Base-by-base conservation (phyloP, 2,113 vertebrate species). In the Etheostoma cragini region DNA sequence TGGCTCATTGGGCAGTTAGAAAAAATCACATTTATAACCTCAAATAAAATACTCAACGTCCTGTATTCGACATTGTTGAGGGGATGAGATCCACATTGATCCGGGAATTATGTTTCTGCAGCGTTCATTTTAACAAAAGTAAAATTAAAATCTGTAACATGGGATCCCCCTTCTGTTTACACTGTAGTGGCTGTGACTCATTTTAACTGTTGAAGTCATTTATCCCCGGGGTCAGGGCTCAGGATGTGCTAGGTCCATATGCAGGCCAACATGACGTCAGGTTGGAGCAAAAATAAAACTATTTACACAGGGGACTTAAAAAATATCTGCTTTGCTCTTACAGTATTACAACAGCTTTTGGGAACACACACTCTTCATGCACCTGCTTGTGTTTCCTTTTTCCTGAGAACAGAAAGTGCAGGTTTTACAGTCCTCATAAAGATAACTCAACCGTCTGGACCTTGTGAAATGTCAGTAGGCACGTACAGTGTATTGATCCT, bases 391-490 rank as follows among this genome's bases (percentile, higher is more conserved):
- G 11, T 76, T 62, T 53, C 47, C 3, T 76, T 72, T 42, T 78
- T 78, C 22, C 64, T 38, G 26, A 1, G 3, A 85, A 87, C 4
- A 11, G 75, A 87, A 86, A 84, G 53, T n/a, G 46, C 4, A 38
- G 8, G 12, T n/a, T 89, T 88, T 87, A 90, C 67, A 50, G 61
- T 45, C 1, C 63, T 53, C 72, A 75, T 90, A 92, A 91, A 91
- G 85, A 88, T 90, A 77, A 35, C 19, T 6, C 2, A 7, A 8
- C 46, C 2, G 5, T 57, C 26, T 58, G 17, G 65, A 70, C 49
- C 49, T 21, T 58, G 64, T 75, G 73, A 63, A 63, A 53, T 54
- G 66, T 12, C 56, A 30, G 61, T 1, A 62, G 66, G 19, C 17
- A 2, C 3, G 8, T 53, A 15, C 69, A 50, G 65, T 4, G 65